A percentile compares a stretch with the other conserved stretches of the same genome.
phyloP scores from a whole-genome alignment of 2,888 invertebrate species.

The Eristalis tenax region DNA sequence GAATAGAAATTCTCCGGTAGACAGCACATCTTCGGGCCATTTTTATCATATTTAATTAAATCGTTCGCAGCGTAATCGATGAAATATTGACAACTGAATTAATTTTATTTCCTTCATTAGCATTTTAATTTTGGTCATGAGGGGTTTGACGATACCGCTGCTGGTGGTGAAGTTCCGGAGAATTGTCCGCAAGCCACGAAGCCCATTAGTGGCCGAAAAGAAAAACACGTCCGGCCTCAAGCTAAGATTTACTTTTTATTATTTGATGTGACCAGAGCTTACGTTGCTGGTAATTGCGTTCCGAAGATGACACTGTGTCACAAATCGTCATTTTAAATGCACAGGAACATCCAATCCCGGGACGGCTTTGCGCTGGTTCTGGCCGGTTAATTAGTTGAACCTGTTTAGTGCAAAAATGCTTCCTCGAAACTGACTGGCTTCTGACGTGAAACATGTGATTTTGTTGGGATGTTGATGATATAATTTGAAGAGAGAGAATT shows the following conservation, averaged over 20 bases:
- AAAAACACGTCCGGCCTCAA: not conserved
- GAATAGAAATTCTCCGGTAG: not conserved
- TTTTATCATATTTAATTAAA: constrained; percentile 41
- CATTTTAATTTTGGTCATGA: constrained; percentile 48
- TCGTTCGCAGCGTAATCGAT: constrained; percentile 41
- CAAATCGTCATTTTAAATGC: not conserved
- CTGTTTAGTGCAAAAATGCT: too few species aligned
- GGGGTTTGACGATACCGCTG: not conserved
- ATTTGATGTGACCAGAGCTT: not conserved
- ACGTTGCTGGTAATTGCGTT: not conserved
- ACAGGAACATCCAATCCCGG: too few species aligned
- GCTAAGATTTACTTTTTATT: not conserved
- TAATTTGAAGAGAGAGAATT: too few species aligned
- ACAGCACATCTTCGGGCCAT: constrained; percentile 2
- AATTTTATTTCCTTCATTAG: constrained; percentile 48
- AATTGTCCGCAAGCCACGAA: not conserved
- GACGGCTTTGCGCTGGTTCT: too few species aligned
- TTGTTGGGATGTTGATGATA: too few species aligned
- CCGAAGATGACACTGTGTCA: not conserved
- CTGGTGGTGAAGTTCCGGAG: not conserved
- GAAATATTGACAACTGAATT: constrained; percentile 45
- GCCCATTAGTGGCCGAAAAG: not conserved
- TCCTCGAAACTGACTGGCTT: too few species aligned
- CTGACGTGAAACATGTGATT: too few species aligned
- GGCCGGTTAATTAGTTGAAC: too few species aligned